A percentile compares a stretch with the other conserved stretches of the same genome.
phyloP scores from a whole-genome alignment of 2,797 vertebrate species.

The Parambassis ranga region DNA sequence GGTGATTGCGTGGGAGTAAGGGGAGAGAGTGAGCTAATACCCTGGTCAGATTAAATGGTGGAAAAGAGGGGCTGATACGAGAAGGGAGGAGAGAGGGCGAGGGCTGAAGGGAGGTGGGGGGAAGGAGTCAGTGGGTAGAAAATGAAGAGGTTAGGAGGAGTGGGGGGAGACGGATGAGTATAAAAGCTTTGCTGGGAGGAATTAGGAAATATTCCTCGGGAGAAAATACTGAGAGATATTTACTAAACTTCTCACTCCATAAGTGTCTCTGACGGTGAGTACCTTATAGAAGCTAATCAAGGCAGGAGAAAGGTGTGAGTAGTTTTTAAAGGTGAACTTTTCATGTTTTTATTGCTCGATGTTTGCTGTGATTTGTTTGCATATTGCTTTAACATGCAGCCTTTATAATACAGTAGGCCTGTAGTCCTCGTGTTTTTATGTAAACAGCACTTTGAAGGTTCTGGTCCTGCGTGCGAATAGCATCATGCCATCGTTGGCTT shows the following conservation, averaged over 20 bases:
- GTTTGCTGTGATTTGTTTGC: background rate
- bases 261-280: slow-evolving; percentile 59
- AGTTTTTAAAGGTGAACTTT: too few relatives aligned
- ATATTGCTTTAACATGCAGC: background rate
- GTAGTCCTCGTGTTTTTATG: background rate
- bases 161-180: slow-evolving; percentile 61
- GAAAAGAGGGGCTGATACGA: slow-evolving; percentile 65
- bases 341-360: too few relatives aligned
- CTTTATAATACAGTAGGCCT: background rate
- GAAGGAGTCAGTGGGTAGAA: slow-evolving; percentile 46
- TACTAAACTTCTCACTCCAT: slow-evolving; percentile 33
- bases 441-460: background rate
- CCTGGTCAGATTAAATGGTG: slow-evolving; percentile 61
- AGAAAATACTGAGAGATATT: slow-evolving; percentile 51
- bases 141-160: slow-evolving; percentile 54
- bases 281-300: background rate
- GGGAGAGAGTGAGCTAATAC: slow-evolving; percentile 74
- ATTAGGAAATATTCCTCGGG: slow-evolving; percentile 64
- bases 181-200: slow-evolving; percentile 67
- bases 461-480: background rate
- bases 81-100: slow-evolving; percentile 59
- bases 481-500: slow-evolving; percentile 16
- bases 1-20: slow-evolving; percentile 38
- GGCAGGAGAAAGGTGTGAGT: background rate
- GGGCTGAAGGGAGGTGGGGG: slow-evolving; percentile 10